Evolutionary conservation across 2,113 vertebrate species (phyloP), one percentile per base, ranked within the genome.

Genomic region (Rhinolophus sinicus): DNA sequence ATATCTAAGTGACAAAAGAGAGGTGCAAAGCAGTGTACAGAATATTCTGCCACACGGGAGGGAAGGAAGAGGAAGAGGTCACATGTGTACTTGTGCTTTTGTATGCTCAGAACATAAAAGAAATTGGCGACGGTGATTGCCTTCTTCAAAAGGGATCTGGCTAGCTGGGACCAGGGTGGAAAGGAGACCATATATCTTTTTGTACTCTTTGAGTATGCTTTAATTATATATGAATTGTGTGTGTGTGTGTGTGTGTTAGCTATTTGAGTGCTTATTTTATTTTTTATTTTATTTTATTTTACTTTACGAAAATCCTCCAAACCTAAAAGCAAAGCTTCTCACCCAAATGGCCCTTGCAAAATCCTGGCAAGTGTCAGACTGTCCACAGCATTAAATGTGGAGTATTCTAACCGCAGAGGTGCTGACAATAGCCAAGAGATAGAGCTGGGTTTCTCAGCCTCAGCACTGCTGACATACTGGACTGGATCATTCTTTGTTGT

Each of bases 391-490:
- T n/a, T 7, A 13, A 6, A 18, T 0, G 1, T 24, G 54, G 67
- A n/a, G 2, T 26, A 2, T 64, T 70, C 19, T 58, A 33, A 6
- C 28, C 33, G 0, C 33, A 52, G 35, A 40, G 2, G 12, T 10
- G 12, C 64, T 22, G 1, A 5, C 8, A 26, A 13, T 30, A 26
- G 69, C 78, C 54, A 26, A 80, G 22, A 38, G 47, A 19, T 0
- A 52, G 62, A 64, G 30, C 30, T 24, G 40, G 6, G 38, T 73
- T 65, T 67, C 69, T 33, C 3, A 9, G 1, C 40, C 21, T n/a
- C 2, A 2, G 40, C 58, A 2, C 54, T 24, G 3, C 1, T 56
- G 62, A 22, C 28, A 10, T 6, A 4, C 4, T 3, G 22, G 70
- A 4, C n/a, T 47, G 38, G 33, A 8, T 35, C 40, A 19, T 54